Conservation (phyloP, 2,797 vertebrate species). For the Sorex maritimensis region DNA sequence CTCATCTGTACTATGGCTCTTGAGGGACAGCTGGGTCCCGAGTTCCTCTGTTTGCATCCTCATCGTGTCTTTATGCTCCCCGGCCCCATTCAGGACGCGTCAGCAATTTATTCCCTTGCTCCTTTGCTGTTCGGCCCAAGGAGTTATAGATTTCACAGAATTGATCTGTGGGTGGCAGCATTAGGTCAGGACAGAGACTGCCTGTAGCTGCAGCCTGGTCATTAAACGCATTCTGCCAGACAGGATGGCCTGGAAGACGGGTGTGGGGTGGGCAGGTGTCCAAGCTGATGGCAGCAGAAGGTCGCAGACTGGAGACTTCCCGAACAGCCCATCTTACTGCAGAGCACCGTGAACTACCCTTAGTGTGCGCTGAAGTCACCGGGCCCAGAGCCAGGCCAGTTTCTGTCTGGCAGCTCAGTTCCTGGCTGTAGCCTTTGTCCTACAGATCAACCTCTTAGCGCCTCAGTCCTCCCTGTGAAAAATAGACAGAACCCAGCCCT, state of each 20-base stretch:
- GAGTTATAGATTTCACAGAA: constrained; percentile 72
- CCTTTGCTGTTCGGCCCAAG: constrained; percentile 59
- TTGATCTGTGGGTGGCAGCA: constrained; percentile 58
- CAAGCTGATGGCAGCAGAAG: rapidly evolving
- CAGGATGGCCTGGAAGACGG: neutral
- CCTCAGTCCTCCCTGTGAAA: neutral
- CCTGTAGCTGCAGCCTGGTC: neutral
- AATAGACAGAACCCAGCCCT: neutral
- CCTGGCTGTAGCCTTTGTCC: neutral
- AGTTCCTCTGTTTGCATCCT: constrained; percentile 34
- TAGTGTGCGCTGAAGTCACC: neutral
- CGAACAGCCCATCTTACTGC: neutral
- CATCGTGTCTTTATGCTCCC: neutral
- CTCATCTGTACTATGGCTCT: neutral
- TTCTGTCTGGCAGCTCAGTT: neutral
- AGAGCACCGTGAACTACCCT: neutral
- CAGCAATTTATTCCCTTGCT: constrained; percentile 63
- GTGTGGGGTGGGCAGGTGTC: no score
- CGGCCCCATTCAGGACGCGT: constrained; percentile 20
- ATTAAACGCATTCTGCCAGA: neutral
- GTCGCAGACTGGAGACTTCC: neutral
- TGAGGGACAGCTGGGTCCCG: neutral
- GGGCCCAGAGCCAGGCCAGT: neutral
- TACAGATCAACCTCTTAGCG: neutral
- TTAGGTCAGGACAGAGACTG: neutral